Base-by-base conservation (phyloP, 2,797 vertebrate species). In the Mormyrops boulengeri region DNA sequence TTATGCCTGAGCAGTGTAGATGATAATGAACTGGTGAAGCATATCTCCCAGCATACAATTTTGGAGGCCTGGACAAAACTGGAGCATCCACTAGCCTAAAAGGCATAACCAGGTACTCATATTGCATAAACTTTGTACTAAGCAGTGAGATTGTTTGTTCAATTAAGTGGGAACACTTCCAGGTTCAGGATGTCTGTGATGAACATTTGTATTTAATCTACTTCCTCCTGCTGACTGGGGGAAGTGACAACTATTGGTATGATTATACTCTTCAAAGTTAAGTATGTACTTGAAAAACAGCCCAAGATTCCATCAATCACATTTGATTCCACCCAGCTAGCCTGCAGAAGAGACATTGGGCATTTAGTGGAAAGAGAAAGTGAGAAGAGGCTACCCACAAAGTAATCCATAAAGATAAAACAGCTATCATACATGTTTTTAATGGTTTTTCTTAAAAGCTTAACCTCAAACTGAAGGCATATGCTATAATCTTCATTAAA, bases 401-500 rank as follows among this genome's bases (percentile, higher is more conserved):
- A 41, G 5, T 41, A 41, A 77, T 77, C 69, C 69, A 17, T 41
- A 77, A 77, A 19, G 49, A 26, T 26, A 85, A 22, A 85, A 85
- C 26, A 30, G 26, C n/a, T 52, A 85, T 38, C 14, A 52, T n/a
- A 49, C 26, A 47, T 84, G 14, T 22, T 85, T 85, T 77, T 38
- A 38, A 85, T 50, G 19, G 19, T 52, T n/a, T 47, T 26, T 22
- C 44, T 85, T 85, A 49, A 85, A 85, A 85, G 82, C 80, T 50
- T 19, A 84, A 47, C 82, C 19, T 50, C 41, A 3, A 50, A 26
- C n/a, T 22, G 82, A 85, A 22, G n/a, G 22, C 41, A 84, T 84
- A 44, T 84, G 17, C 80, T 84, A 50, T 73, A 69, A 88, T 69
- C 62, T 88, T 88, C 88, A 73, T 69, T 44, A 77, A 44, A 44